Evolutionary conservation across 2,797 vertebrate genomes (phyloP).

Genomic region (Manis pentadactyla): DNA sequence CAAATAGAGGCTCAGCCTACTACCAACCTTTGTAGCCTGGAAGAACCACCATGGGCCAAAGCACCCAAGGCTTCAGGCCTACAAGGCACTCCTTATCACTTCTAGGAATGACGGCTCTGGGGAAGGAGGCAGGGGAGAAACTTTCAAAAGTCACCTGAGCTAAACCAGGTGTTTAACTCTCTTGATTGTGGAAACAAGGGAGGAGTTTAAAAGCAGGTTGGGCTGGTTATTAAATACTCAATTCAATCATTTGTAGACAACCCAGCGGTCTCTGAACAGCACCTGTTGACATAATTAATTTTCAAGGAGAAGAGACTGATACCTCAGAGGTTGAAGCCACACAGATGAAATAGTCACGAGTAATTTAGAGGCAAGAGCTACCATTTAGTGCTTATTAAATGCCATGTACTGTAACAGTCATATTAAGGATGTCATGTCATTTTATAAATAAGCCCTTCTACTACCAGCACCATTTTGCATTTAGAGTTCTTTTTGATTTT

Average conservation of each 20-base stretch:
- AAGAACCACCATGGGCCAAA: conserved; percentile 36
- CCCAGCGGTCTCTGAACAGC: conserved; percentile 14
- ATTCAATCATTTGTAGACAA: conserved; percentile 27
- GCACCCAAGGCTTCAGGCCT: neutral
- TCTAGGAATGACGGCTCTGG: neutral
- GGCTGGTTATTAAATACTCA: conserved; percentile 10
- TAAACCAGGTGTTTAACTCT: conserved; percentile 43
- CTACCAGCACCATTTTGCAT: neutral
- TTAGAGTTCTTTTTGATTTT: neutral
- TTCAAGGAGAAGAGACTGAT: conserved; percentile 7
- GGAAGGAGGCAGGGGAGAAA: neutral
- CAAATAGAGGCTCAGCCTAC: neutral
- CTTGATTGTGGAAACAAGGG: conserved; percentile 23
- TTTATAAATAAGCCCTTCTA: neutral
- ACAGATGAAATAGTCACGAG: conserved; percentile 10
- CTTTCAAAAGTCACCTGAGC: neutral
- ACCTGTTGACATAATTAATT: conserved; percentile 35
- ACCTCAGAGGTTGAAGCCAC: neutral
- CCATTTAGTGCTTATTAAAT: neutral
- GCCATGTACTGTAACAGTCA: neutral
- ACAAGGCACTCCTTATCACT: neutral
- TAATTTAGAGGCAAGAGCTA: conserved; percentile 20
- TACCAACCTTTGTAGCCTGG: neutral
- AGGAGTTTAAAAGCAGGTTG: neutral
- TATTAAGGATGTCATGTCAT: neutral